Evolutionary conservation across 2,888 invertebrate genomes (phyloP).

Genomic region (Philaethria dido): DNA sequence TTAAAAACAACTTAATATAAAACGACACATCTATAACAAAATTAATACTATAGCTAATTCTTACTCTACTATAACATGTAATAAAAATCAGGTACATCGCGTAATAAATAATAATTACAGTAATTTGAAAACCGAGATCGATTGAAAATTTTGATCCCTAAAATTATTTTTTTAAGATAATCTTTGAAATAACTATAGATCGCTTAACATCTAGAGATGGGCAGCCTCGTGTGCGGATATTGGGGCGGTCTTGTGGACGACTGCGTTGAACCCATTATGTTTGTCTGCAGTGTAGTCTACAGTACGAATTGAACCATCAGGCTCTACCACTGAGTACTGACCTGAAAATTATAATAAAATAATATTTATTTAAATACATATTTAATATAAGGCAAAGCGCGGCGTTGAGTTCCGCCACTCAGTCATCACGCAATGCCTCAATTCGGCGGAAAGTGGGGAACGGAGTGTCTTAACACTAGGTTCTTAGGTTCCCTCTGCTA

Average conservation of each 20-base stretch:
- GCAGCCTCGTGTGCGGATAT: slow-evolving; percentile 71
- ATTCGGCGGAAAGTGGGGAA: too few species aligned
- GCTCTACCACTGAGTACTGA: slow-evolving; percentile 79
- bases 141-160: slow-evolving; percentile 20
- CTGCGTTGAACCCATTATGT: slow-evolving; percentile 79
- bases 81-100: slow-evolving; percentile 37
- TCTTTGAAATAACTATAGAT: background rate
- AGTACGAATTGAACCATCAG: slow-evolving; percentile 78
- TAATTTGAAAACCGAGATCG: slow-evolving; percentile 19
- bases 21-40: background rate
- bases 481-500: too few species aligned
- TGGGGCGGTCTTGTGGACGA: slow-evolving; percentile 77
- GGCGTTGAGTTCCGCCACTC: too few species aligned
- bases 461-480: too few species aligned
- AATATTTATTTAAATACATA: background rate
- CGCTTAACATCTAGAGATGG: slow-evolving; percentile 51
- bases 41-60: slow-evolving; percentile 9
- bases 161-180: background rate
- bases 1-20: background rate
- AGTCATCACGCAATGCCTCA: too few species aligned
- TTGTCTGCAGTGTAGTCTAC: slow-evolving; percentile 82
- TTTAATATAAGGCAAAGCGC: too few species aligned
- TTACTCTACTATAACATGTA: background rate
- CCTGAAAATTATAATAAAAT: slow-evolving; percentile 60
- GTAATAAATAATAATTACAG: slow-evolving; percentile 27